Conservation (phyloP, 2,888 invertebrate species). For the Hyles lineata region DNA sequence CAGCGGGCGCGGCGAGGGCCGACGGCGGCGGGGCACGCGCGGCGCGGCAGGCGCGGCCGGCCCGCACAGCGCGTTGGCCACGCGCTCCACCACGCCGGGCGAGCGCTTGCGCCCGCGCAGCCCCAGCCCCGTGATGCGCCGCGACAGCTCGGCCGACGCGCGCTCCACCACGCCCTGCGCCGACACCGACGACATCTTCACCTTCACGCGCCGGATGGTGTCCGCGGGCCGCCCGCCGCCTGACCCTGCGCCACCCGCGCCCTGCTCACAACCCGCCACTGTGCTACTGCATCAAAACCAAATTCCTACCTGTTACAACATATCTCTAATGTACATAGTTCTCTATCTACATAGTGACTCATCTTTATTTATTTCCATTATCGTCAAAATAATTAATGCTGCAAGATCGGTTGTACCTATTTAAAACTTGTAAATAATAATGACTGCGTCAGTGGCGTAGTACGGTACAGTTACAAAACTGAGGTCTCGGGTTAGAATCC, state of each 20-base stretch:
- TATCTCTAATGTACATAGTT: not conserved
- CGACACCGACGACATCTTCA: conserved; percentile 92
- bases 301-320: not conserved
- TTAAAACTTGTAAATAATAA: too few relatives aligned
- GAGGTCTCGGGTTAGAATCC: too few relatives aligned
- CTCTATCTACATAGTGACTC: too few relatives aligned
- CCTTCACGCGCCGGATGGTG: conserved; percentile 80
- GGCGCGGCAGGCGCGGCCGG: conserved; percentile 79
- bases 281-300: conserved; percentile 52
- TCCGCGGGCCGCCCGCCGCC: conserved; percentile 71
- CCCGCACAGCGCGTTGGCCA: conserved; percentile 94
- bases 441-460: too few relatives aligned
- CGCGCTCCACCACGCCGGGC: conserved; percentile 92
- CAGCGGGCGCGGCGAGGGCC: conserved; percentile 84
- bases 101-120: conserved; percentile 87
- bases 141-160: conserved; percentile 94
- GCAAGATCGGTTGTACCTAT: too few relatives aligned
- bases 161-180: conserved; percentile 96
- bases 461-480: too few relatives aligned
- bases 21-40: conserved; percentile 72
- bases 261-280: conserved; percentile 81
- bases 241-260: conserved; percentile 58
- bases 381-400: not conserved
- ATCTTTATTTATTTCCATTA: not conserved
- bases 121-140: conserved; percentile 93